These are phyloP conservation scores for Crotalus adamanteus DNA, from an alignment of 2,797 vertebrate genomes.

Conservation along the genomic window DNA sequence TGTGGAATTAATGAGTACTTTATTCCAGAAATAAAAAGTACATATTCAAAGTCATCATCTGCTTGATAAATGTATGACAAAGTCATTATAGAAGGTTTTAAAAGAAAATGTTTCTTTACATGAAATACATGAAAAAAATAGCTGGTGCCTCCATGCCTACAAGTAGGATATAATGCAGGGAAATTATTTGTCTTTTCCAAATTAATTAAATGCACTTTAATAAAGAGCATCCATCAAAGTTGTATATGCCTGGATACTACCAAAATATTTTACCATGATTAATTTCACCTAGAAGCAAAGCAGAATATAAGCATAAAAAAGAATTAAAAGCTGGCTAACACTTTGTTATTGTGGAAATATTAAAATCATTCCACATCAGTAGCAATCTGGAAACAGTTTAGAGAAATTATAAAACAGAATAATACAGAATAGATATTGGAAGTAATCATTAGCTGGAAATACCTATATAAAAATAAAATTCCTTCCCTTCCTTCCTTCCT, in stretches of 20 bases:
- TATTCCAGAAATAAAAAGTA: background rate
- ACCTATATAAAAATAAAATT: background rate
- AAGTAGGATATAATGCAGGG: background rate
- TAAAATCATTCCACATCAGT: no score
- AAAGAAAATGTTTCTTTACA: background rate
- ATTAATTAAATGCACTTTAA: background rate
- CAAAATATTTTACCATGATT: background rate
- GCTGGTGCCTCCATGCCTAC: background rate
- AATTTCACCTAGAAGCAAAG: background rate
- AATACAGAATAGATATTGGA: no score
- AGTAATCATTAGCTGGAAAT: background rate
- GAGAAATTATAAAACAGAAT: no score
- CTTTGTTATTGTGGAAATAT: no score
- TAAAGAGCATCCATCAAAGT: background rate
- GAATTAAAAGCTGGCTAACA: background rate
- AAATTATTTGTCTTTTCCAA: background rate
- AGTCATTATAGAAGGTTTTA: background rate
- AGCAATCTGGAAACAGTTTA: no score
- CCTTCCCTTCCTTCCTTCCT: background rate
- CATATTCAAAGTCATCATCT: background rate
- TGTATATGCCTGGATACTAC: background rate
- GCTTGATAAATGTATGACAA: background rate
- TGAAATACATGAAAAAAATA: background rate
- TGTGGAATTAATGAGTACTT: background rate
- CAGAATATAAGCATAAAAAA: background rate